These are phyloP conservation scores for Morus bassanus DNA, from an alignment of 2,797 vertebrate genomes.

Conservation along the genomic window DNA sequence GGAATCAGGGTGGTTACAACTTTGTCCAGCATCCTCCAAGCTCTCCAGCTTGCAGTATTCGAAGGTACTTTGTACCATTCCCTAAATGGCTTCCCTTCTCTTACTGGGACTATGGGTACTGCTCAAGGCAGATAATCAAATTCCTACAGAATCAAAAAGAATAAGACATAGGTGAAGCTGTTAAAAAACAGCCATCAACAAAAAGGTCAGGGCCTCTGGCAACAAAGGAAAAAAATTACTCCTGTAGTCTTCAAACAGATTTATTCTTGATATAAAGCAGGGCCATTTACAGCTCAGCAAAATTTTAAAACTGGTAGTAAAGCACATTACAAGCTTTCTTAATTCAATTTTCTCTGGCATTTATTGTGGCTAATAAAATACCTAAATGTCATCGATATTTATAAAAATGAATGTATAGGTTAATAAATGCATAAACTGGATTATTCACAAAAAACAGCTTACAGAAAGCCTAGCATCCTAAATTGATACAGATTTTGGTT, in stretches of 20 bases:
- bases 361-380: constrained; percentile 77
- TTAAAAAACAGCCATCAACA: constrained; percentile 64
- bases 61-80: background rate
- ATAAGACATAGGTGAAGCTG: constrained; percentile 54
- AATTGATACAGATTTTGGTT: constrained; percentile 52
- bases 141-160: constrained; percentile 50
- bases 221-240: constrained; percentile 29
- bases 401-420: constrained; percentile 73
- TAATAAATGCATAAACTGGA: constrained; percentile 69
- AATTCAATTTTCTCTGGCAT: constrained; percentile 77
- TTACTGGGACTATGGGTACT: constrained; percentile 7
- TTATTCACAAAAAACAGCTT: constrained; percentile 54
- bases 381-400: constrained; percentile 71
- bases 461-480: constrained; percentile 15
- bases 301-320: constrained; percentile 61
- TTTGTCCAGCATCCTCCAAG: background rate
- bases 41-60: background rate
- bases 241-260: constrained; percentile 41
- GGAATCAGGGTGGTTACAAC: background rate
- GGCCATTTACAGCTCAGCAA: constrained; percentile 55
- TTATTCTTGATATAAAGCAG: constrained; percentile 60
- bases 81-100: background rate
- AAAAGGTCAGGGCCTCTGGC: constrained; percentile 67
- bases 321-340: constrained; percentile 73
- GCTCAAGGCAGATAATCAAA: constrained; percentile 62